Evolutionary conservation across 2,113 vertebrate species (phyloP), one percentile per base, ranked within the genome.

Genomic region (Python bivittatus): DNA sequence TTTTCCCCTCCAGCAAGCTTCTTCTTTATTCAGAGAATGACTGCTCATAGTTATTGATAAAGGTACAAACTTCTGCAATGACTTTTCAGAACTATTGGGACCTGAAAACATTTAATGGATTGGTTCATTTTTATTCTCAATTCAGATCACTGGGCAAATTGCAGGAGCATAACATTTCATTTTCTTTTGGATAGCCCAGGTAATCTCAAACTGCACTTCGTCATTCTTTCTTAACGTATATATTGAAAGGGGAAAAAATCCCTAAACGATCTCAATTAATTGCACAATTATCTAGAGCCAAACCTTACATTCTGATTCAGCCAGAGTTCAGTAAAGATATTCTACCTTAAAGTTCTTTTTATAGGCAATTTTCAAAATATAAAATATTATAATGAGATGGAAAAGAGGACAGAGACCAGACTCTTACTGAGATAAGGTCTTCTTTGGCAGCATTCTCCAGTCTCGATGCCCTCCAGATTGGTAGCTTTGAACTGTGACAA

Each of bases 31-130:
- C 96, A 95, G 91, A 93, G 92, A 52, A 91, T 8, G 92, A 95
- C 91, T 96, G 92, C 92, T 97, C 96, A 94, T 84, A 72, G 23
- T 91, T 94, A 97, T 96, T 95, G 94, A 95, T 94, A 96, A 96
- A 94, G 87, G 8, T 85, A 89, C 27, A 86, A 89, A 95, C 72
- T 96, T 95, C 95, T 95, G 94, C 95, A 95, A 87, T 93, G 33
- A 15, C 38, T 15, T 95, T 91, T 96, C 90, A 94, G 91, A 95
- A 91, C 90, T 90, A 92, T 91, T 89, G 52, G 91, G 44, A 94
- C 94, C 95, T 89, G 25, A 17, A 92, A 91, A 94, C 83, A 86
- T 85, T 61, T 92, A 91, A 94, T 91, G 93, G 94, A 92, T 91
- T 88, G 79, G 94, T 94, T 93, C 86, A 42, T 95, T 58, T 20